phyloP scores from a whole-genome alignment of 2,113 vertebrate genomes.

The Osmerus mordax region DNA sequence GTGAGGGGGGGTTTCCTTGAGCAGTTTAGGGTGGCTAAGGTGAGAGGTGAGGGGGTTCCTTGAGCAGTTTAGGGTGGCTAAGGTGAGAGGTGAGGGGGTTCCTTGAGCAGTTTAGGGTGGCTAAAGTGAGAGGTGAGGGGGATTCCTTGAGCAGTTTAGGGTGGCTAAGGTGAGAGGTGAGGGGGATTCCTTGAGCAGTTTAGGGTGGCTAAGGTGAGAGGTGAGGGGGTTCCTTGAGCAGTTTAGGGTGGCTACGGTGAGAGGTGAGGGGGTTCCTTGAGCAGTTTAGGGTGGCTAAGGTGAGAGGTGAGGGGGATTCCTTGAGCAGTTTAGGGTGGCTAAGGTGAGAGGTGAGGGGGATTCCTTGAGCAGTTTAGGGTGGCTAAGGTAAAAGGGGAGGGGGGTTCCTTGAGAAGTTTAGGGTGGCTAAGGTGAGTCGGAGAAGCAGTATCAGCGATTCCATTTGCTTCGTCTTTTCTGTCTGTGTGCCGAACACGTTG shows the following conservation, averaged over 20 bases:
- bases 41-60: too few relatives aligned
- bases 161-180: not conserved
- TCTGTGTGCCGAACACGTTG: not conserved
- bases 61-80: not conserved
- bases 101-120: not conserved
- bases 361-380: not conserved
- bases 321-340: not conserved
- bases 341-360: not conserved
- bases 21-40: conserved; percentile 3
- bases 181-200: not conserved
- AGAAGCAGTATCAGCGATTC: conserved; percentile 12
- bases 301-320: too few relatives aligned
- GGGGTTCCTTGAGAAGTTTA: too few relatives aligned
- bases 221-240: not conserved
- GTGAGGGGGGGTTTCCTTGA: not conserved
- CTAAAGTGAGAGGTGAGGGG: not conserved
- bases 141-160: not conserved
- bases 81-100: not conserved
- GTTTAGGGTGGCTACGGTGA: not conserved
- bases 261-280: not conserved
- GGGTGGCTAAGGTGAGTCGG: not conserved
- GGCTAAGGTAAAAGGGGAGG: not conserved
- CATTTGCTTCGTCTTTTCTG: conserved; percentile 3
- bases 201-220: conserved; percentile 2
- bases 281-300: conserved; percentile 3